phyloP scores from a whole-genome alignment of 2,888 invertebrate species.

The Tuta absoluta region DNA sequence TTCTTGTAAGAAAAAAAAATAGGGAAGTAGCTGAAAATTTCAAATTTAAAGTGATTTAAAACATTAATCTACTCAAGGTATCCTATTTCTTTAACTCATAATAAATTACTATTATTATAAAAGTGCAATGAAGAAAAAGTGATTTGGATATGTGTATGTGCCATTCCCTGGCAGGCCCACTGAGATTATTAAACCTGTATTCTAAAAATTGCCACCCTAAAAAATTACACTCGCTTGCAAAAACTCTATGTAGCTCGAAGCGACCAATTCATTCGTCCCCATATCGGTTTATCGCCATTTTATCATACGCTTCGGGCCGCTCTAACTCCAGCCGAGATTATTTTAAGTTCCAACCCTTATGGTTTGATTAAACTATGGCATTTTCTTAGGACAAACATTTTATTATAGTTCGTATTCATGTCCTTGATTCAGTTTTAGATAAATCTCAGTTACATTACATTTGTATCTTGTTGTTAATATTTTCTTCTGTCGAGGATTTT shows the following conservation, averaged over 20 bases:
- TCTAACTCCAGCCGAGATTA: slow-evolving; percentile 70
- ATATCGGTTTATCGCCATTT: slow-evolving; percentile 77
- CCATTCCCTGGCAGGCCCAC: no score
- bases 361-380: slow-evolving; percentile 70
- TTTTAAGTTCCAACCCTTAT: slow-evolving; percentile 75
- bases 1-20: background rate
- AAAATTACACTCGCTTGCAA: slow-evolving; percentile 62
- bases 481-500: no score
- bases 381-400: slow-evolving; percentile 44
- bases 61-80: no score
- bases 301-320: slow-evolving; percentile 72
- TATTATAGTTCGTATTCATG: slow-evolving; percentile 19
- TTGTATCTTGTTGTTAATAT: no score
- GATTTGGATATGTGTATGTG: no score
- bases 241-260: slow-evolving; percentile 65
- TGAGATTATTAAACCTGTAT: slow-evolving; percentile 30
- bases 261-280: slow-evolving; percentile 73
- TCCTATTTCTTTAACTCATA: no score
- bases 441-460: no score
- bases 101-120: no score
- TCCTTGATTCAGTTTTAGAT: background rate
- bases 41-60: no score
- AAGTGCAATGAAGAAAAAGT: no score
- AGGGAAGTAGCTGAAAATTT: no score
- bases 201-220: slow-evolving; percentile 44